Evolutionary conservation across 2,797 vertebrate species (phyloP).

Genomic region (Merluccius polli): DNA sequence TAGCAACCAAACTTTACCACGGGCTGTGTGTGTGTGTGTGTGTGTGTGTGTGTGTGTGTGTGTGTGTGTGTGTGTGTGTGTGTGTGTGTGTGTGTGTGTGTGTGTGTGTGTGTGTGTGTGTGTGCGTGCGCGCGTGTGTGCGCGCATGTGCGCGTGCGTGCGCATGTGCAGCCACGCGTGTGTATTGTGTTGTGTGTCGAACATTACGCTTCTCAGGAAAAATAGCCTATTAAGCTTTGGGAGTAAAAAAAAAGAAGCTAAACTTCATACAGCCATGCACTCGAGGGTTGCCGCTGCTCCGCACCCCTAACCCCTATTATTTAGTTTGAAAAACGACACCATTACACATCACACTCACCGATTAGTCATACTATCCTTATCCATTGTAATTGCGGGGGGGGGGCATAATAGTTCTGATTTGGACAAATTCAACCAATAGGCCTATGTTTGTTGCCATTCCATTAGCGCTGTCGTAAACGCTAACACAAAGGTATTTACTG

Average conservation of each 20-base stretch:
- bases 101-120: conserved; percentile 18
- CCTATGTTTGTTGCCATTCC: not conserved
- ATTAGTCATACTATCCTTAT: too few relatives aligned
- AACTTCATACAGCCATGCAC: too few relatives aligned
- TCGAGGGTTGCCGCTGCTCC: too few relatives aligned
- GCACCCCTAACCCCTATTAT: not conserved
- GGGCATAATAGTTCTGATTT: not conserved
- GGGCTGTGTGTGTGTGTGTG: conserved; percentile 22
- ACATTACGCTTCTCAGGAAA: conserved; percentile 15
- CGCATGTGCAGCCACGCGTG: not conserved
- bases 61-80: not conserved
- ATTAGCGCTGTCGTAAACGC: too few relatives aligned
- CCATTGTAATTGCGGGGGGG: too few relatives aligned
- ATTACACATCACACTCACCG: too few relatives aligned
- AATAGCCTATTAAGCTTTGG: conserved; percentile 36
- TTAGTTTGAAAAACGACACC: not conserved
- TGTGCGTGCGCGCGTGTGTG: conserved; percentile 25
- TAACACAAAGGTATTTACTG: too few relatives aligned
- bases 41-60: conserved; percentile 14
- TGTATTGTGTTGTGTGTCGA: not conserved
- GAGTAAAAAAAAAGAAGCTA: conserved; percentile 21
- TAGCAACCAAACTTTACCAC: conserved; percentile 62
- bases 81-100: conserved; percentile 12
- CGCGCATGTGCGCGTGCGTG: not conserved
- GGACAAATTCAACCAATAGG: not conserved